Evolutionary conservation across 2,113 vertebrate species (phyloP).

Genomic region (Abramis brama): DNA sequence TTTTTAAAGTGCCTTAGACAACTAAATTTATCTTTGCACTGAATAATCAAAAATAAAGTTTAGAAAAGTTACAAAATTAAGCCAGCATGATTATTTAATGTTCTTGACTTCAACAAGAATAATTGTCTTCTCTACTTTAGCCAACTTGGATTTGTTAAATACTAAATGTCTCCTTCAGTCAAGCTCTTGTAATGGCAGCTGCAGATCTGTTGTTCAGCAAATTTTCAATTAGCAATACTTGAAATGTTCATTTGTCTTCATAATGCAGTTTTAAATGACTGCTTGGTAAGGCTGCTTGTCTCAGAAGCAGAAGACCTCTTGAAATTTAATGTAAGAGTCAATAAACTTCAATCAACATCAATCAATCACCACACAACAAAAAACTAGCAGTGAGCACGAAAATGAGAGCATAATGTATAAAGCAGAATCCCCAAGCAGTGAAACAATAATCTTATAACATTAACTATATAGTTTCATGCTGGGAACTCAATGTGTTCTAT

Average conservation of each 20-base stretch:
- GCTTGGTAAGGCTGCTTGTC: not conserved
- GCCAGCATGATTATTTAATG: not conserved
- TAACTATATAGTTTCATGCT: not conserved
- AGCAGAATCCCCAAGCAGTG: not conserved
- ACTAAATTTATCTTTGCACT: not conserved
- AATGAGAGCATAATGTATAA: not conserved
- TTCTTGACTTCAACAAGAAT: not conserved
- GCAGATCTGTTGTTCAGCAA: not conserved
- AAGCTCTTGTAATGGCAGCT: not conserved
- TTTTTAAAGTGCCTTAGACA: not conserved
- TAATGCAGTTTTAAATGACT: constrained; percentile 8
- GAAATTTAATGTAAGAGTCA: not conserved
- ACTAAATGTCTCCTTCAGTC: not conserved
- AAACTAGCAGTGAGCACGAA: not conserved
- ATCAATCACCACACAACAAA: not conserved
- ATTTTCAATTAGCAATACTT: constrained; percentile 16
- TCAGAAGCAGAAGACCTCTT: not conserved
- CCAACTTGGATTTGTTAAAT: not conserved
- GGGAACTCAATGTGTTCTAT: not conserved
- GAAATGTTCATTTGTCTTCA: constrained; percentile 3
- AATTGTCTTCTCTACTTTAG: not conserved
- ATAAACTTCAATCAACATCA: not conserved
- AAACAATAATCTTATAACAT: not conserved
- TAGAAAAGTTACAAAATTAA: not conserved
- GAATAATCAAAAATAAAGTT: not conserved